phyloP scores from a whole-genome alignment of 2,797 vertebrate genomes.

The Leptoclinus maculatus region DNA sequence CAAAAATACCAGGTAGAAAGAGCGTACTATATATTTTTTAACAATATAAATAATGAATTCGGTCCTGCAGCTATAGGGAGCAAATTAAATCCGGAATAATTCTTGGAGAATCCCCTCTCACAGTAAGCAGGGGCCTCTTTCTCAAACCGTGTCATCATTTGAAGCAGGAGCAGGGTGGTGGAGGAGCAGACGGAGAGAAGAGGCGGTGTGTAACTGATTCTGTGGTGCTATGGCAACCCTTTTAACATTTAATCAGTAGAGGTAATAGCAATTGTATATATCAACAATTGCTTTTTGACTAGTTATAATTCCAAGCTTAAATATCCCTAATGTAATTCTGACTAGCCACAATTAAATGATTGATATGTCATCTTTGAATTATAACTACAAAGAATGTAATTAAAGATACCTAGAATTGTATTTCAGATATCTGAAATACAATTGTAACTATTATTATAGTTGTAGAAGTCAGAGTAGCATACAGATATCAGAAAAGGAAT shows the following conservation, averaged over 20 bases:
- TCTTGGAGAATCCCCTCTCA: slow-evolving; percentile 2
- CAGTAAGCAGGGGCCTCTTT: slow-evolving; percentile 20
- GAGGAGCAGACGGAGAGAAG: slow-evolving; percentile 1
- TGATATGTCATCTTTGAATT: neutral
- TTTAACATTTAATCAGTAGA: neutral
- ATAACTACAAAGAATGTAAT: neutral
- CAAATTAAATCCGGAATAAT: slow-evolving; percentile 27
- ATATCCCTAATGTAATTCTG: neutral
- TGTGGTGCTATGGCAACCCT: neutral
- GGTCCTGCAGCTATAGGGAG: slow-evolving; percentile 8
- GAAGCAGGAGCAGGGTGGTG: neutral
- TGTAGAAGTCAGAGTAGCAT: no score
- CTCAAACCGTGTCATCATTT: slow-evolving; percentile 8
- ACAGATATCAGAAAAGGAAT: no score
- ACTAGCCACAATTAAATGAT: neutral
- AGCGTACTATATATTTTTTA: slow-evolving; percentile 2
- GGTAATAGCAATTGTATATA: neutral
- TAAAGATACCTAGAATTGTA: neutral
- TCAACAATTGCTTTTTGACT: neutral
- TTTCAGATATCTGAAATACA: neutral
- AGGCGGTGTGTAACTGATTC: slow-evolving; percentile 48
- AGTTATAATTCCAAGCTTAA: neutral
- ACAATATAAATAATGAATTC: slow-evolving; percentile 47
- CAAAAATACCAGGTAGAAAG: slow-evolving; percentile 14
- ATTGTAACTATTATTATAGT: no score